Base-by-base conservation (phyloP, 2,797 vertebrate genomes). In the Brachyrhaphis roseni region DNA sequence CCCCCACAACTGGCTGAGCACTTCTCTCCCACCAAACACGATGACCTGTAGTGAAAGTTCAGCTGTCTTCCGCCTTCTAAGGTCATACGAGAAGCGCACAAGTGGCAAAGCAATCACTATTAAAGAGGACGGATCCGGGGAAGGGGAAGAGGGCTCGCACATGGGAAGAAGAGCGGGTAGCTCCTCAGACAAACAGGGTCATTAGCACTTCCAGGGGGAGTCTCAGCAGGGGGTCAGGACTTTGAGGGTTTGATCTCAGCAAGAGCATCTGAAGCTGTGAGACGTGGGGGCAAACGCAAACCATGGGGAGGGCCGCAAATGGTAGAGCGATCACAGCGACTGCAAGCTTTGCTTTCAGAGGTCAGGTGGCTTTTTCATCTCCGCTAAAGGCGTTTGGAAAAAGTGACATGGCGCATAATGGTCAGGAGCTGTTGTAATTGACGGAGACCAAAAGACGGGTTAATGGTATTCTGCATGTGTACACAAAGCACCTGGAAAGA, bases 341-440 rank as follows among this genome's bases (percentile, higher is more conserved):
- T 43, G 36, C 6, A 55, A 91, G 90, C 84, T 85, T 76, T 72
- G 53, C 87, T 91, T 93, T 91, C 88, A 90, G 86, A 86, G 93
- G 95, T 95, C 95, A 96, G 94, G 92, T 94, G 92, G 94, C 93
- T 93, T 95, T 95, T 94, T 94, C 92, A 95, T 95, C 90, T 94
- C 87, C 46, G 86, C 82, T 84, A 87, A 90, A 91, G 90, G 89
- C 76, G 59, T 87, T 79, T 34, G 59, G 88, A 77, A 81, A 90
- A 91, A 89, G 88, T 88, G 92, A 90, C 86, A 75, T 53, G 83
- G 16, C 8, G 51, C 85, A 94, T 90, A 94, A 93, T 93, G 83
- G 78, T 88, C 86, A 64, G 89, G 45, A 77, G 1, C 91, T 89
- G 90, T 51, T 91, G 73, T 94, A 93, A 94, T 47, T 93, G 94